Evolutionary conservation across 1,140 invertebrate genomes (phyloP).

Genomic region (Varroa destructor): DNA sequence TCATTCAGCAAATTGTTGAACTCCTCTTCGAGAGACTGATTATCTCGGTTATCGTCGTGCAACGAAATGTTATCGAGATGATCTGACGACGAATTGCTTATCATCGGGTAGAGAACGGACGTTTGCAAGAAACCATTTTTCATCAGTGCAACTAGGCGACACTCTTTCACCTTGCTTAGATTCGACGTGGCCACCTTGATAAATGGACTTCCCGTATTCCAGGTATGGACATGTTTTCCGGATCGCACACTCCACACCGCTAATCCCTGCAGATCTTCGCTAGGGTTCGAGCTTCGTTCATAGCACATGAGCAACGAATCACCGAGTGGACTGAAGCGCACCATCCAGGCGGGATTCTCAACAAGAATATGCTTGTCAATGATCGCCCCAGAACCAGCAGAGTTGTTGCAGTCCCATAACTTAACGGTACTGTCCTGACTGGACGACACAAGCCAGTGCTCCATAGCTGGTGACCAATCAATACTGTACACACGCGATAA

Average conservation of each 20-base stretch:
- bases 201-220: background rate
- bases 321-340: constrained; percentile 7
- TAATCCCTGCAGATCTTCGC: constrained; percentile 7
- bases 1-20: constrained; percentile 52
- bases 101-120: constrained; percentile 21
- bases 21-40: constrained; percentile 18
- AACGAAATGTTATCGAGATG: constrained; percentile 17
- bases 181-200: background rate
- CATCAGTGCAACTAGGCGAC: background rate
- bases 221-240: background rate
- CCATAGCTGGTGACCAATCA: constrained; percentile 16
- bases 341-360: constrained; percentile 9
- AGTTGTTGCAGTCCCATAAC: constrained; percentile 7
- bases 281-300: constrained; percentile 10
- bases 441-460: constrained; percentile 16
- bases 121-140: background rate
- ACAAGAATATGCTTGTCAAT: constrained; percentile 13
- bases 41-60: constrained; percentile 10
- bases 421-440: constrained; percentile 15
- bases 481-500: constrained; percentile 11
- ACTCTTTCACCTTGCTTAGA: constrained; percentile 9
- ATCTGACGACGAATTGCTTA: constrained; percentile 6
- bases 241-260: background rate
- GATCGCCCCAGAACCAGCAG: background rate
- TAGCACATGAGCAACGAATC: constrained; percentile 20